A percentile compares a stretch with the other conserved stretches of the same genome.
These are phyloP conservation scores for Mesochorus sp. DNA, from an alignment of 2,888 invertebrate genomes.

Conservation along the genomic window DNA sequence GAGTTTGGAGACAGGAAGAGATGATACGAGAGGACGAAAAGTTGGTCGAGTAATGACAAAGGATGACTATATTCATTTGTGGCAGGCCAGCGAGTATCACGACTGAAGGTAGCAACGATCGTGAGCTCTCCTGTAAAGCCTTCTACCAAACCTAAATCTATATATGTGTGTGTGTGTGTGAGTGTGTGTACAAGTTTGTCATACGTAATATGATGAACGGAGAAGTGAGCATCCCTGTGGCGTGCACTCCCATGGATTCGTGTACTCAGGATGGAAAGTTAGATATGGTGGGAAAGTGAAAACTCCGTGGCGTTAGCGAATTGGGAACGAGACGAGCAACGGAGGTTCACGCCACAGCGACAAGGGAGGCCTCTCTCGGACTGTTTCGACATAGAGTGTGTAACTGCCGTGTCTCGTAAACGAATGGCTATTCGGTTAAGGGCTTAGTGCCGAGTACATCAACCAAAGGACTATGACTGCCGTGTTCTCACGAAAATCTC, in stretches of 20 bases:
- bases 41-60: slow-evolving; percentile 52
- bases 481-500: not conserved
- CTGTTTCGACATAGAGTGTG: not conserved
- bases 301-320: slow-evolving; percentile 7
- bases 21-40: slow-evolving; percentile 7
- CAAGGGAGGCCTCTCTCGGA: not conserved
- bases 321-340: not conserved
- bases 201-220: not conserved
- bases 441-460: not conserved
- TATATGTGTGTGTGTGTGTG: not conserved
- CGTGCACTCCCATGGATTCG: not conserved
- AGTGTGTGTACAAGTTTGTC: not conserved
- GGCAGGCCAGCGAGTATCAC: not conserved
- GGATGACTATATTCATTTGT: slow-evolving; percentile 28
- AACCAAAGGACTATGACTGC: not conserved
- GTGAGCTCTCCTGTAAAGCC: slow-evolving; percentile 7
- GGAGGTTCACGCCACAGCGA: not conserved
- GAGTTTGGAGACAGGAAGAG: slow-evolving; percentile 17
- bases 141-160: not conserved
- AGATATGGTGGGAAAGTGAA: not conserved
- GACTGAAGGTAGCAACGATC: not conserved
- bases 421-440: not conserved
- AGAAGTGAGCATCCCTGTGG: not conserved
- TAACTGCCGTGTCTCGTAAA: not conserved
- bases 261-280: not conserved